Percentiles rank a stretch among this genome's conserved stretches.
These are phyloP conservation scores for Ophioninae sp. DNA, from an alignment of 2,888 invertebrate species.

Conservation along the genomic window DNA sequence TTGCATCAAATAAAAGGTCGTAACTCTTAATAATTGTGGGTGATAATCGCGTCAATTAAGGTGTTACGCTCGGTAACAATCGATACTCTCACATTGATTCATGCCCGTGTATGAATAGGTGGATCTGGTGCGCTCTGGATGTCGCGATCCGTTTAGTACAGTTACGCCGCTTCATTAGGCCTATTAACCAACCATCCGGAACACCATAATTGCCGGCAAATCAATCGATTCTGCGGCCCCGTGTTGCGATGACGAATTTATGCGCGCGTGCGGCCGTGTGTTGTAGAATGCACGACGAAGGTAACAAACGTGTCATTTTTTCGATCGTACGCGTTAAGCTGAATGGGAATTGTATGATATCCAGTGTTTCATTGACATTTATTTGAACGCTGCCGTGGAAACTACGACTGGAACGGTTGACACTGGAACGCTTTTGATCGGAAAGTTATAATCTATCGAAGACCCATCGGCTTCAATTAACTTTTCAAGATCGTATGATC, in stretches of 20 bases:
- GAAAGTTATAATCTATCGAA: too few relatives aligned
- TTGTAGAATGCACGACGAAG: not conserved
- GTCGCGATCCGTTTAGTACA: constrained; percentile 65
- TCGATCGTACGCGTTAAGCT: too few relatives aligned
- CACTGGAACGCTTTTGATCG: too few relatives aligned
- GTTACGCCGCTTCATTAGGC: constrained; percentile 71
- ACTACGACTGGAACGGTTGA: too few relatives aligned
- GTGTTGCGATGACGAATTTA: constrained; percentile 37
- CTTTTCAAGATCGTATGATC: too few relatives aligned
- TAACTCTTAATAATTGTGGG: not conserved
- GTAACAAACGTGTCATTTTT: not conserved
- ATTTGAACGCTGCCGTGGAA: too few relatives aligned
- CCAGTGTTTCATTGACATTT: too few relatives aligned
- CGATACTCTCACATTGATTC: not conserved
- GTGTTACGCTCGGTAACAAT: not conserved
- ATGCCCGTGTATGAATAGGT: constrained; percentile 31
- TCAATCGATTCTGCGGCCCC: constrained; percentile 59
- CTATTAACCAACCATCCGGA: constrained; percentile 69
- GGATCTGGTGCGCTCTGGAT: constrained; percentile 44
- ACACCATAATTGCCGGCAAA: constrained; percentile 64
- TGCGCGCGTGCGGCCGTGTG: not conserved
- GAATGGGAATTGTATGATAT: too few relatives aligned
- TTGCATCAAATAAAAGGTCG: constrained; percentile 13
- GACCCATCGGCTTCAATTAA: too few relatives aligned
- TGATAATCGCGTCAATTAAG: not conserved